These are phyloP conservation scores for Sinocyclocheilus anshuiensis DNA, from an alignment of 2,113 vertebrate species.

Conservation along the genomic window DNA sequence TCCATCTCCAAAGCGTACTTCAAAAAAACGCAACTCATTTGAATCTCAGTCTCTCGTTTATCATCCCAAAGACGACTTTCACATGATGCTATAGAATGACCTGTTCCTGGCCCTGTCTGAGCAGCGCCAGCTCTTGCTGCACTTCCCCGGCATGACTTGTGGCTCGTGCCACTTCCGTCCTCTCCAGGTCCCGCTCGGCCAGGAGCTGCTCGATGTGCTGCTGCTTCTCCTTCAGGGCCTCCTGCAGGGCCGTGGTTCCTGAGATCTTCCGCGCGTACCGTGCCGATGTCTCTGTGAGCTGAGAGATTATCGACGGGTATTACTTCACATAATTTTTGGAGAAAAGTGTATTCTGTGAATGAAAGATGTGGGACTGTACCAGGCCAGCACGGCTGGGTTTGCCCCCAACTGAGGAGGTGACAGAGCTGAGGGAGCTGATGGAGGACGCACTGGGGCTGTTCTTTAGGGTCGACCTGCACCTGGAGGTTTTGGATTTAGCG, in stretches of 20 bases:
- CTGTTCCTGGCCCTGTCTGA: conserved; percentile 92
- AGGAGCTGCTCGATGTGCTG: conserved; percentile 98
- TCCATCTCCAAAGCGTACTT: conserved; percentile 86
- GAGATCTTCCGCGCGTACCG: conserved; percentile 96
- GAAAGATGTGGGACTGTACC: conserved; percentile 71
- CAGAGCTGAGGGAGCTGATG: conserved; percentile 93
- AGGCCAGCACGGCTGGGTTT: conserved; percentile 95
- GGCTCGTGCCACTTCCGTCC: conserved; percentile 94
- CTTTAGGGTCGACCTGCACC: conserved; percentile 84
- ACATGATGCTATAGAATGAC: conserved; percentile 64
- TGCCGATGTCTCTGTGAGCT: conserved; percentile 97
- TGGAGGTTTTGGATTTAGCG: conserved; percentile 87
- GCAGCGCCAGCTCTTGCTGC: conserved; percentile 87
- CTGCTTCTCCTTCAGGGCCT: conserved; percentile 98
- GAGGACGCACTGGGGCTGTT: conserved; percentile 94
- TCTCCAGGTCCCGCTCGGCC: conserved; percentile 93
- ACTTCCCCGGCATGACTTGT: conserved; percentile 93
- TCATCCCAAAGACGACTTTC: not conserved
- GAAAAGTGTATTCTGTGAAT: not conserved
- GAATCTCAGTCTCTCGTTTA: not conserved
- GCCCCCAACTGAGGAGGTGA: conserved; percentile 93
- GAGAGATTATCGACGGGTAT: conserved; percentile 17
- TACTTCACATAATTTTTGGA: not conserved
- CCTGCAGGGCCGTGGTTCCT: conserved; percentile 94
- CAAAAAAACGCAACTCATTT: not conserved